Base-by-base conservation (phyloP, 2,113 vertebrate genomes). In the Cololabis saira region DNA sequence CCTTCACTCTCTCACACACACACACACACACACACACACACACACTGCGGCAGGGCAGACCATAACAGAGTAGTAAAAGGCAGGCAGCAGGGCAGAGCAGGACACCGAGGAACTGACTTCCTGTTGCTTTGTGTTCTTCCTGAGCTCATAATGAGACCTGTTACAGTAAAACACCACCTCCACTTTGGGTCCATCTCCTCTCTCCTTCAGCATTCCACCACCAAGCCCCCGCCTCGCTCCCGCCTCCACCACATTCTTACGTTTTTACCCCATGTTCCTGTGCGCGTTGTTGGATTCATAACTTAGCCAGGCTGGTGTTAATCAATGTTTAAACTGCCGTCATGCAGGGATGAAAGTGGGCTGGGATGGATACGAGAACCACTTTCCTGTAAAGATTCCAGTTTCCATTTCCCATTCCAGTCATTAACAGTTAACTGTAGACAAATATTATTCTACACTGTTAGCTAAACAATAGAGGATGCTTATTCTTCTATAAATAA, bases 1-100 rank as follows among this genome's bases (percentile, higher is more conserved):
- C 49, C 15, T 52, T n/a, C 40, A 51, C 53, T 42, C 58, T 24
- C 22, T 50, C 52, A 27, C 24, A 27, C 24, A 27, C 24, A 27
- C 24, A 27, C 24, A 24, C 48, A 61, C 59, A 33, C 61, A 73
- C 57, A 76, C 58, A 78, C 63, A 73, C 44, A 54, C 63, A 65
- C 51, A 69, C 0, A 12, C 50, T 80, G 78, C 83, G 66, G 73
- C 64, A 83, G 78, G 71, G 67, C 87, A 89, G 84, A 75, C 81
- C 72, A 70, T 80, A 80, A 80, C 80, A 80, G 63, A 62, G 69
- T 51, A 72, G 76, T 82, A 73, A 85, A 83, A 71, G 62, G 52
- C 56, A 52, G 62, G 74, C 67, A 61, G 75, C 56, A 48, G 66
- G 67, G 77, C 53, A 81, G 69, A 74, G 81, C 78, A 76, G 81